These are phyloP conservation scores for Glaucidium brasilianum DNA, from an alignment of 2,113 vertebrate species.

Conservation along the genomic window DNA sequence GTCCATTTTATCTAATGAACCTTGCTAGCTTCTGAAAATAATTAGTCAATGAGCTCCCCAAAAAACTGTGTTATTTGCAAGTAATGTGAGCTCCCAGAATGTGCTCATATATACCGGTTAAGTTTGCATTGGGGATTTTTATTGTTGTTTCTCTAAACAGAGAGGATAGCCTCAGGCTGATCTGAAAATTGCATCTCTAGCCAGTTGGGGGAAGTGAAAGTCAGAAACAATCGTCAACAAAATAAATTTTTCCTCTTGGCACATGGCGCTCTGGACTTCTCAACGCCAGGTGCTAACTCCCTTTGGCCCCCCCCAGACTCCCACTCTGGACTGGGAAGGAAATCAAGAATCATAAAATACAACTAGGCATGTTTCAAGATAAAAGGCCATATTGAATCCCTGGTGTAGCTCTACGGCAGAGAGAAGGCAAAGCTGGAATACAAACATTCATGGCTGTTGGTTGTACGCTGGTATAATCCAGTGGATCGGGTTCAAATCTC, in stretches of 20 bases:
- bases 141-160: not conserved
- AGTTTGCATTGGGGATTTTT: not conserved
- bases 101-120: not conserved
- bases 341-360: not conserved
- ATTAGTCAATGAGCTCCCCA: not conserved
- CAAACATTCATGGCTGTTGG: not conserved
- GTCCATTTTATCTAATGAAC: not conserved
- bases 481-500: not conserved
- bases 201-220: not conserved
- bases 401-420: rapidly evolving
- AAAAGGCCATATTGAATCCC: not conserved
- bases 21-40: not conserved
- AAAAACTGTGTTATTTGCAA: not conserved
- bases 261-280: not conserved
- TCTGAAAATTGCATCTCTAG: not conserved
- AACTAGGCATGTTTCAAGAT: not conserved
- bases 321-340: not conserved
- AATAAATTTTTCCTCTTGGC: not conserved
- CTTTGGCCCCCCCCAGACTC: not conserved
- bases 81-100: not conserved
- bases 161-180: not conserved
- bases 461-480: rapidly evolving
- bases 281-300: not conserved
- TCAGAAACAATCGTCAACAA: not conserved
- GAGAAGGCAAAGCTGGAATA: not conserved